Percentiles rank a stretch among this genome's conserved stretches.
phyloP scores from a whole-genome alignment of 2,888 invertebrate genomes.

The Chironomus tentans region DNA sequence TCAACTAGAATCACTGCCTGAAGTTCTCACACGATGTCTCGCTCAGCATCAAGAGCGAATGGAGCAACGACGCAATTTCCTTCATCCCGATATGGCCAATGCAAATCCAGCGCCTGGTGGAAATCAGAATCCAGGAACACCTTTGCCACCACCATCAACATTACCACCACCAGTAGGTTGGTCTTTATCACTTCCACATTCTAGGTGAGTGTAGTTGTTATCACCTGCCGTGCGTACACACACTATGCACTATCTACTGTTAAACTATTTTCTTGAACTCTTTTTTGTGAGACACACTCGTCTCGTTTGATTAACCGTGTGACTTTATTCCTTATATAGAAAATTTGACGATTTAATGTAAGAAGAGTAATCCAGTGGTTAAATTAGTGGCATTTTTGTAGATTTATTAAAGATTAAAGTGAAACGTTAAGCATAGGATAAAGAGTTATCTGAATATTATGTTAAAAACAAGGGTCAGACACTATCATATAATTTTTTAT shows the following conservation, averaged over 20 bases:
- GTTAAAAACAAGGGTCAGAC: no score
- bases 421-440: no score
- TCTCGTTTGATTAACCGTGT: no score
- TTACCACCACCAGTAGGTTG: slow-evolving; percentile 46
- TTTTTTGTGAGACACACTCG: no score
- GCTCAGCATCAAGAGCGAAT: slow-evolving; percentile 69
- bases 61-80: slow-evolving; percentile 74
- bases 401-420: no score
- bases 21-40: slow-evolving; percentile 65
- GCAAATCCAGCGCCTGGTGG: slow-evolving; percentile 38
- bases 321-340: no score
- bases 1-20: slow-evolving; percentile 75
- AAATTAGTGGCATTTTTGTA: no score
- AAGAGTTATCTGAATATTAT: no score
- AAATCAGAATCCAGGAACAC: slow-evolving; percentile 41
- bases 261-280: not conserved
- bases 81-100: slow-evolving; percentile 81
- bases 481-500: no score
- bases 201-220: slow-evolving; percentile 43
- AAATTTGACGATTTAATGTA: no score
- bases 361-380: no score
- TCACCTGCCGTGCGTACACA: not conserved
- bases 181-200: slow-evolving; percentile 49
- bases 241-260: not conserved
- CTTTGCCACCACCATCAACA: slow-evolving; percentile 44